Percentiles rank a stretch among this genome's conserved stretches.
These are phyloP conservation scores for Bombus ignitus DNA, from an alignment of 1,140 invertebrate genomes.

Conservation along the genomic window DNA sequence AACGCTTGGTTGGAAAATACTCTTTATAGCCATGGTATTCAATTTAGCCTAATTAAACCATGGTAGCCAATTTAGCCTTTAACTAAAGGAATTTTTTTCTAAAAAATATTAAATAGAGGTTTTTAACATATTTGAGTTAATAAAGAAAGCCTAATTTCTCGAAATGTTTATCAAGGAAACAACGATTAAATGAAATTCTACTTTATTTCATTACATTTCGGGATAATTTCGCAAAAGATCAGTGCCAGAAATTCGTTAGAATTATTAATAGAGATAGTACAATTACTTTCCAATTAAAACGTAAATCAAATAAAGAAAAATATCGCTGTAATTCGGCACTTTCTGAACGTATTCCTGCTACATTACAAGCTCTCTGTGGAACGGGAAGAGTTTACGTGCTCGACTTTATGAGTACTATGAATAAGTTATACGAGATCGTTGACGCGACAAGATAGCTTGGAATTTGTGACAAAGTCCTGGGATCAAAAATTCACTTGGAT, in stretches of 20 bases:
- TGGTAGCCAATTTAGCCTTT: neutral
- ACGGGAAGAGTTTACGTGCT: conserved; percentile 56
- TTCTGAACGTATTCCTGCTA: neutral
- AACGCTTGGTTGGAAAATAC: neutral
- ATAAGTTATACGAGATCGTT: conserved; percentile 68
- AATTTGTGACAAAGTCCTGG: conserved; percentile 11
- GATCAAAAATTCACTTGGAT: conserved; percentile 71
- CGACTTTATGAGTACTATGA: conserved; percentile 68
- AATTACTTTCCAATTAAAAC: neutral
- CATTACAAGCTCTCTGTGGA: no score
- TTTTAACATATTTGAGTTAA: neutral
- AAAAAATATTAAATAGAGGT: neutral
- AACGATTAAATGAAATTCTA: no score
- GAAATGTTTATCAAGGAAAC: no score
- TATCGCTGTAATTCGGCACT: neutral
- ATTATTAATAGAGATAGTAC: no score
- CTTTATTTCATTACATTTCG: no score
- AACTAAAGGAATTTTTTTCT: neutral
- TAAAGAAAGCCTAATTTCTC: neutral
- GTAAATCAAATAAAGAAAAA: neutral
- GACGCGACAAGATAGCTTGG: conserved; percentile 24
- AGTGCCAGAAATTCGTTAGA: no score
- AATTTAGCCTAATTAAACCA: neutral
- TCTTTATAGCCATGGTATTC: neutral
- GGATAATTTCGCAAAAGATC: no score